These are phyloP conservation scores for Microcebus lehilahytsara DNA, from an alignment of 2,113 vertebrate genomes.

Conservation along the genomic window DNA sequence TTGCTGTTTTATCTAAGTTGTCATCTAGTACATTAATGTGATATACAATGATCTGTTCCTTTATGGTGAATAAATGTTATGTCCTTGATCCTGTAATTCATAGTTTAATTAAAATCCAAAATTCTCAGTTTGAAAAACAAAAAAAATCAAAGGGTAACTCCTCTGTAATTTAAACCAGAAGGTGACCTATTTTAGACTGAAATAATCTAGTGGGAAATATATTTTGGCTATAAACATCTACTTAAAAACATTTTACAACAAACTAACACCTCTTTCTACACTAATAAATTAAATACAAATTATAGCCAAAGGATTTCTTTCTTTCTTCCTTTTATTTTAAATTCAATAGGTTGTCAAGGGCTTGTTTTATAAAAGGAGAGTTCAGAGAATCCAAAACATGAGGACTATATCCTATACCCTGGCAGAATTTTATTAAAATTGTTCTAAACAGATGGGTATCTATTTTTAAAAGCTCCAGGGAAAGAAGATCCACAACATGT, in stretches of 20 bases:
- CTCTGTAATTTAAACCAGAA: conserved; percentile 46
- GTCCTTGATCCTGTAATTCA: conserved; percentile 1
- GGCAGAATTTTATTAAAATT: conserved; percentile 56
- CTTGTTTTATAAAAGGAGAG: neutral
- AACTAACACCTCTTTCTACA: conserved; percentile 31
- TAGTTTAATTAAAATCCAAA: neutral
- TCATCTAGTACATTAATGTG: neutral
- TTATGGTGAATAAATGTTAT: neutral
- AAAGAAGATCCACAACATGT: neutral
- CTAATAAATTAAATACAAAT: conserved; percentile 46
- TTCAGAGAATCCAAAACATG: conserved; percentile 41
- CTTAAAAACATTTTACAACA: conserved; percentile 36
- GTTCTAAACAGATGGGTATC: conserved; percentile 59
- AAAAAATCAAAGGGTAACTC: neutral
- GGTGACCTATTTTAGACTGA: neutral
- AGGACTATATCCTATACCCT: neutral
- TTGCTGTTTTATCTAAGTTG: neutral
- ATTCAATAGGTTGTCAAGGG: neutral
- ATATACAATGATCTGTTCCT: neutral
- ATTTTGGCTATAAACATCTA: conserved; percentile 41
- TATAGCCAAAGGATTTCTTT: neutral
- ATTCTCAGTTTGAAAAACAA: neutral
- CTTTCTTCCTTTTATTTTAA: neutral
- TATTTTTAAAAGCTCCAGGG: conserved; percentile 61
- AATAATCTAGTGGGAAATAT: conserved; percentile 37